phyloP scores from a whole-genome alignment of 2,888 invertebrate species.

The Anagyrus pseudococci region DNA sequence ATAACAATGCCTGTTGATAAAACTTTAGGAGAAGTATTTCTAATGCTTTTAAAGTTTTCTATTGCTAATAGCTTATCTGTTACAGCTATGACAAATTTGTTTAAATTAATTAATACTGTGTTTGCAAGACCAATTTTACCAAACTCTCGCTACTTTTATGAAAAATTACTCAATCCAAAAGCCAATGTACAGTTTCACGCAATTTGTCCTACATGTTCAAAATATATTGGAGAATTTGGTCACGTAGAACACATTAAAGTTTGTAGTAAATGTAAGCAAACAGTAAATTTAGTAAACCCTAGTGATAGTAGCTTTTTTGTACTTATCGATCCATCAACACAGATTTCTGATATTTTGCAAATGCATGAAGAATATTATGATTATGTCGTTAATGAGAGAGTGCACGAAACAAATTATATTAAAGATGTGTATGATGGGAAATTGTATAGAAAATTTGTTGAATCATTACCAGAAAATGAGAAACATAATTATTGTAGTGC shows the following conservation, averaged over 20 bases:
- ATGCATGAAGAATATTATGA: conserved; percentile 17
- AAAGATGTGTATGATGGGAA: conserved; percentile 16
- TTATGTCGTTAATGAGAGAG: conserved; percentile 12
- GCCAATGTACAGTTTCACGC: neutral
- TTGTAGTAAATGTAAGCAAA: neutral
- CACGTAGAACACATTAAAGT: neutral
- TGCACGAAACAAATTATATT: neutral
- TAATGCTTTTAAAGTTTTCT: conserved; percentile 4
- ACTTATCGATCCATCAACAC: neutral
- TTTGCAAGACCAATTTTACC: neutral
- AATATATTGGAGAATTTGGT: conserved; percentile 7
- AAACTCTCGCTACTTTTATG: neutral
- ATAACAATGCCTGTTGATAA: neutral
- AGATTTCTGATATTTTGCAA: conserved; percentile 2
- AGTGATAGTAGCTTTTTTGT: conserved; percentile 12
- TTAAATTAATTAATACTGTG: neutral
- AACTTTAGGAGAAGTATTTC: neutral
- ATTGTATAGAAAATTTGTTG: conserved; percentile 7
- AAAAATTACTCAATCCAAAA: conserved; percentile 6
- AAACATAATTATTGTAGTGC: conserved; percentile 6
- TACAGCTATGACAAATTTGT: neutral
- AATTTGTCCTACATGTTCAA: conserved; percentile 5
- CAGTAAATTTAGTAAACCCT: conserved; percentile 6
- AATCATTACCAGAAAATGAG: conserved; percentile 6
- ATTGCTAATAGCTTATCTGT: neutral